Evolutionary conservation across 2,113 vertebrate species (phyloP), one percentile per base, ranked within the genome.

Genomic region (Pyrgilauda ruficollis): DNA sequence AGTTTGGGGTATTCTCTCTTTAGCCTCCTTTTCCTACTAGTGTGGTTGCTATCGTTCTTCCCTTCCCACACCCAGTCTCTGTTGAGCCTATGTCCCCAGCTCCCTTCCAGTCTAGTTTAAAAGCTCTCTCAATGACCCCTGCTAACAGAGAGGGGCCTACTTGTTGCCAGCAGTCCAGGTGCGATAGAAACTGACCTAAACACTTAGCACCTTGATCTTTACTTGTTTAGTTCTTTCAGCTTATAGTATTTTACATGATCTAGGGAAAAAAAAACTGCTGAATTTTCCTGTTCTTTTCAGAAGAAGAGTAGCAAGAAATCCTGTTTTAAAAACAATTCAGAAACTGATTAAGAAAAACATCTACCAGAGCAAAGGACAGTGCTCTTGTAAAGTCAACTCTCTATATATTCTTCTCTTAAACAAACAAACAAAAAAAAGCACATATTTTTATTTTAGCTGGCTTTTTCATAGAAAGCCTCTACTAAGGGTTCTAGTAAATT

Each of bases 81-180:
- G 28, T n/a, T 41, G n/a, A 61, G 39, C 30, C 21, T 13, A 1
- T 62, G 11, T 41, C n/a, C 14, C 19, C 0, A 2, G 6, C 2
- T 17, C 39, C 10, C 62, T 55, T 47, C 15, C 24, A 46, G 16
- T 39, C 12, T 52, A 14, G 4, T 37, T 58, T 73, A 44, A 59
- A 59, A 59, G 44, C 2, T 37, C 67, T 73, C 43, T 33, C 50
- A 16, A 1, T 22, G 44, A 58, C 6, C 59, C 10, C 37, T 31
- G 35, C 18, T 66, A 5, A 27, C 43, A 50, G 49, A 27, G 17
- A 27, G 35, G 17, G 6, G 4, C 12, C 27, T 15, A 3, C 63
- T 66, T 44, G 33, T 33, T 89, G 31, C 18, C 52, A 23, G 68
- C 43, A 37, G 18, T 14, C 17, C 5, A 0, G 0, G 9, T 58